phyloP scores from a whole-genome alignment of 2,888 invertebrate species.

The Ichneumon xanthorius region DNA sequence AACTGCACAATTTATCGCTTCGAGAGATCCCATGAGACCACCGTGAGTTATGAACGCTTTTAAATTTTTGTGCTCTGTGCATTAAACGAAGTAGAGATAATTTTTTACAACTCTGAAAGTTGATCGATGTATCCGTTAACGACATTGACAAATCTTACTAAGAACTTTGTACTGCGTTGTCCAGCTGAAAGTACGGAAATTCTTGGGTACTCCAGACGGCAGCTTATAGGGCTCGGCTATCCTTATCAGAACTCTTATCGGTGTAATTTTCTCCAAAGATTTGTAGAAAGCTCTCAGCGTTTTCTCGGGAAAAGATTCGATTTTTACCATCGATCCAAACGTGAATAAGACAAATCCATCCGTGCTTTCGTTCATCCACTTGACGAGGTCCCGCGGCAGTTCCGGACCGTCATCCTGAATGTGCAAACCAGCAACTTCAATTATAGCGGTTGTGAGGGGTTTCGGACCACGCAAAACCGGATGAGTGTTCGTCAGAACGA shows the following conservation, averaged over 20 bases:
- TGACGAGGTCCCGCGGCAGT: constrained; percentile 73
- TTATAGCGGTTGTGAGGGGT: constrained; percentile 84
- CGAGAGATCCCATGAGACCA: constrained; percentile 79
- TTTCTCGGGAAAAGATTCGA: constrained; percentile 76
- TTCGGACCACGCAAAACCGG: constrained; percentile 84
- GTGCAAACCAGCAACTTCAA: constrained; percentile 87
- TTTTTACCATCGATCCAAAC: constrained; percentile 79
- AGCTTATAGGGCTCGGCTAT: constrained; percentile 71
- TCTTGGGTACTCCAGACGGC: constrained; percentile 75
- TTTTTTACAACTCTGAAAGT: background rate
- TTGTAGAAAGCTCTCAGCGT: constrained; percentile 72
- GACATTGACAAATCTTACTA: constrained; percentile 70
- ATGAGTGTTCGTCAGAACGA: constrained; percentile 86
- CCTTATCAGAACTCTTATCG: constrained; percentile 77
- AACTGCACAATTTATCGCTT: constrained; percentile 78
- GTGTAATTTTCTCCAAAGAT: constrained; percentile 75
- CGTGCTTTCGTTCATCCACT: constrained; percentile 79
- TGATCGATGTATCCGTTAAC: background rate
- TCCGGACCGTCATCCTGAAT: constrained; percentile 77
- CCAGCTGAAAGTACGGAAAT: constrained; percentile 75
- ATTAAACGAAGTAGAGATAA: background rate
- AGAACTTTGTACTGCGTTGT: constrained; percentile 77
- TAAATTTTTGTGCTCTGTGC: constrained; percentile 78
- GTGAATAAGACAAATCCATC: constrained; percentile 80
- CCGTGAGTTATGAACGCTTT: constrained; percentile 81